These are phyloP conservation scores for Meloidogyne exigua DNA, from an alignment of 1,140 invertebrate genomes.

Conservation along the genomic window DNA sequence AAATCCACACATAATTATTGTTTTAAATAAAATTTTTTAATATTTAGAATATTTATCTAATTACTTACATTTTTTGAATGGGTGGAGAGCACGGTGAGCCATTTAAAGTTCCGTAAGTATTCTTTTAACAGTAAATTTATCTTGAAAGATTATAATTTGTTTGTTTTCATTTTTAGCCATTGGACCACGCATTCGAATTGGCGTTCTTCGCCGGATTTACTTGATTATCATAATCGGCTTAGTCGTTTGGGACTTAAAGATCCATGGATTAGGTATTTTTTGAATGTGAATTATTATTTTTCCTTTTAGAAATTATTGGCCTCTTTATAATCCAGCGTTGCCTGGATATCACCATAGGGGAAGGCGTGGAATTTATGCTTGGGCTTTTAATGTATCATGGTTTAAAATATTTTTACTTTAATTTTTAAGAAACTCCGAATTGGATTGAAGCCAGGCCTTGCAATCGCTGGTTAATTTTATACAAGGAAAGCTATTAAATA, in stretches of 20 bases:
- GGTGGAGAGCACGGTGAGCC: conserved; percentile 38
- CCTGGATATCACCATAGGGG: background rate
- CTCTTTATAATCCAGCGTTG: background rate
- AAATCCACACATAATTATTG: too few relatives aligned
- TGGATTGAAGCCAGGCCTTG: background rate
- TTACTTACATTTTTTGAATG: conserved; percentile 25
- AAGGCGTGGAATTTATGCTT: background rate
- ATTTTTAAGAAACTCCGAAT: background rate
- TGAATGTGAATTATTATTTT: background rate
- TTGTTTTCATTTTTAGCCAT: conserved; percentile 17
- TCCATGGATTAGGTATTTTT: conserved; percentile 43
- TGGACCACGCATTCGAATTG: conserved; percentile 35
- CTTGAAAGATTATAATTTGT: background rate
- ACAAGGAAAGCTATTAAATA: background rate
- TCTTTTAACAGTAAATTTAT: background rate
- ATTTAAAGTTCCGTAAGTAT: conserved; percentile 37
- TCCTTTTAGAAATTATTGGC: background rate
- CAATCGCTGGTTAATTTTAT: background rate
- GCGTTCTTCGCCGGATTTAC: conserved; percentile 26
- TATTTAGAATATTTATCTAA: background rate
- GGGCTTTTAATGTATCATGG: background rate
- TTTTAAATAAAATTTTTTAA: too few relatives aligned
- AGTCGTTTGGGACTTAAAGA: conserved; percentile 40
- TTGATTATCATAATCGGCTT: conserved; percentile 32
- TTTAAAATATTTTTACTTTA: background rate